Evolutionary conservation across 2,113 vertebrate species (phyloP), one percentile per base, ranked within the genome.

Genomic region (Hemiprocne comata): DNA sequence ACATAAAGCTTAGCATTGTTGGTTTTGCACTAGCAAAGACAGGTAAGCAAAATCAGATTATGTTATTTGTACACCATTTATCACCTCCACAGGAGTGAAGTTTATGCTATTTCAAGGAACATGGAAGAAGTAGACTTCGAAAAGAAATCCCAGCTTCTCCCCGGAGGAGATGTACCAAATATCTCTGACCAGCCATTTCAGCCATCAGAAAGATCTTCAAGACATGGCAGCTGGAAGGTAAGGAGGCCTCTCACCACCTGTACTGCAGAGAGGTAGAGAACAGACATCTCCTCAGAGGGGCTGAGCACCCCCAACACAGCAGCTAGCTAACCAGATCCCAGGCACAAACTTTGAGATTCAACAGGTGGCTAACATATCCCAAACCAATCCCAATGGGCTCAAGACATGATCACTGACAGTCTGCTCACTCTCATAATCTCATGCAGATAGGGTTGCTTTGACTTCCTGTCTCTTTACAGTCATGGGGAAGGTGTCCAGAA

Each of bases 91-190:
- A 99, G 98, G 80, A 91, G 97, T 86, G 98, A 98, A 75, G 97
- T 97, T 73, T 67, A 97, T 96, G 98, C 98, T 94, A 58, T 98
- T 73, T 97, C 97, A 91, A 98, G 98, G 97, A 98, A 98, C 61
- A 87, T 97, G 77, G 98, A 98, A 95, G 97, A 98, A 57, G 91
- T 72, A 64, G 83, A 90, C 42, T 90, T 66, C 7, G 95, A 94
- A 64, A 98, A 74, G 97, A 97, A 93, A 50, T 97, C 95, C 29
- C 97, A 96, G 34, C 50, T 99, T 61, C 58, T 98, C 28, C 98
- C 98, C 2, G 67, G 17, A 19, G 42, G 54, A 79, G 14, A 83
- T n/a, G 36, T 23, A 42, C 51, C 62, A 38, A 33, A 15, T 67
- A 51, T 64, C 28, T 81, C 96, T 11, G 60, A 71, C 7, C 74